Base-by-base conservation (phyloP, 2,113 vertebrate species). In the Delphinapterus leucas region DNA sequence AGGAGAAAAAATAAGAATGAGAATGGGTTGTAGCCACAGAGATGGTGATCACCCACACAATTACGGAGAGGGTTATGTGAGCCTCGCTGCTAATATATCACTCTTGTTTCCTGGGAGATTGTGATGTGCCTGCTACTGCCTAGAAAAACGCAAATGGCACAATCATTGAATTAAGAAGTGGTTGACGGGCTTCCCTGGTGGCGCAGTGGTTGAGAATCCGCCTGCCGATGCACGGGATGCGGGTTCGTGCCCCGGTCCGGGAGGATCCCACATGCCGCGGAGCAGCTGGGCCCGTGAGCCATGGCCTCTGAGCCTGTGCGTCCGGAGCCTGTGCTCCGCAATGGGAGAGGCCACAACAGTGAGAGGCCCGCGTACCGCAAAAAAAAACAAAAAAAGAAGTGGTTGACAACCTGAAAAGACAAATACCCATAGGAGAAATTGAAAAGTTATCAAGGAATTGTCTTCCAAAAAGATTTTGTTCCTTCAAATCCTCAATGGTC, bases 1-100 rank as follows among this genome's bases (percentile, higher is more conserved):
- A 76, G 23, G 31, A 61, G n/a, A 60, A 55, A 71, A 41, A 36
- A 7, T 49, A 31, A 60, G 88, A 21, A n/a, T 2, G 31, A 53
- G 87, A n/a, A 1, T 5, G 44, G 88, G 41, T 21, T 2, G 4
- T 8, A 61, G 41, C 68, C 21, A 0, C 84, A 10, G 60, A 11
- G 41, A 2, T 1, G 38, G 12, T 23, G 8, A 5, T 14, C 6
- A 8, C 8, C 44, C 23, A 20, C 44, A 31, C 10, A 8, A 1
- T 20, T 14, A 3, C 0, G 3, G 21, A 5, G 17, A 38, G 41
- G 84, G 53, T 53, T 0, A 0, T 5, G 41, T 14, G 7, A 1
- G 17, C 41, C 86, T 65, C 44, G 25, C 3, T 3, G 49, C 44
- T 31, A 1, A 28, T 3, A 26, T 28, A 8, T 0, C 8, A 5